Base-by-base conservation (phyloP, 2,797 vertebrate genomes). In the Furcifer pardalis region DNA sequence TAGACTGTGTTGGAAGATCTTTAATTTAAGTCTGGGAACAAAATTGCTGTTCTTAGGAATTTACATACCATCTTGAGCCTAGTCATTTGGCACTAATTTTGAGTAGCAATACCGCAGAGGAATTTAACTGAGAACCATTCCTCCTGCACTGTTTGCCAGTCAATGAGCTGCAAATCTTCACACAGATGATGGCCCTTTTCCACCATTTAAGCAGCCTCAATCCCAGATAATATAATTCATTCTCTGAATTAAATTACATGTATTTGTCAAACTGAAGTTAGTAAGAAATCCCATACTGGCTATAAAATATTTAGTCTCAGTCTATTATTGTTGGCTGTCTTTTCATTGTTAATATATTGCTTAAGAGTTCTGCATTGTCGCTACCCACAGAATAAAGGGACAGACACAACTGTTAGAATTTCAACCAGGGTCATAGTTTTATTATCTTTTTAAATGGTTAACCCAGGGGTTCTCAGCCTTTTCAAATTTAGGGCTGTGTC, bases 61-160 rank as follows among this genome's bases (percentile, higher is more conserved):
- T 3, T 73, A 59, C 42, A 87, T 49, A 83, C 1, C 85, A 90
- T 56, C 85, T 84, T 77, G 66, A 88, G 59, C 78, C n/a, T 52
- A 46, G 32, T 56, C 80, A 82, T 73, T 90, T 86, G 79, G 79
- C 82, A 82, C 68, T 90, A 89, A 91, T 93, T 89, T 88, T 88
- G 81, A 82, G 73, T 75, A 86, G 66, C 85, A 23, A 56, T 21
- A 86, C 46, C 78, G 82, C 78, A 82, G 44, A 86, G 0, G 80
- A 91, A 86, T 89, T 94, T 92, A 92, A 95, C 93, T 94, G 86
- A 62, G 62, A 92, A 49, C 35, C 56, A 82, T 42, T 60, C 12
- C 88, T 81, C 77, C 32, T 56, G 49, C 25, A 83, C 32, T 81
- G 87, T 92, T 93, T 91, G 78, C 49, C 73, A 86, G 44, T 78